Evolutionary conservation across 2,113 vertebrate species (phyloP).

Genomic region (Crotalus horridus): DNA sequence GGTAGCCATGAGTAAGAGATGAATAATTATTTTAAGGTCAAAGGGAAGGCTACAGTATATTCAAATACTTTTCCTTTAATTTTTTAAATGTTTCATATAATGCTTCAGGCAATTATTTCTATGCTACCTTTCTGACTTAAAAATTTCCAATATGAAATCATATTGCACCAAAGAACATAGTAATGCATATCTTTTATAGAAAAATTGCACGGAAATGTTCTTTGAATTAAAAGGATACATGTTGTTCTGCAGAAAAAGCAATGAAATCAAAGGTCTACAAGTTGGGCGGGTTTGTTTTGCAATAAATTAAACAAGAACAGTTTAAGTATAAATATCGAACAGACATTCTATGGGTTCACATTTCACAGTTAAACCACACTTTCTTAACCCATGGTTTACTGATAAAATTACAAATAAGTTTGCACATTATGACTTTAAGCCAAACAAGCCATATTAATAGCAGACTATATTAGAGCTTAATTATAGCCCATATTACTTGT

Average conservation of each 20-base stretch:
- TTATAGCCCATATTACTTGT: neutral
- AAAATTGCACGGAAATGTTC: constrained; percentile 20
- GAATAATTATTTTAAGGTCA: constrained; percentile 48
- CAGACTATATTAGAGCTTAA: neutral
- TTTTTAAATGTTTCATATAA: constrained; percentile 59
- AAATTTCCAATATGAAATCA: constrained; percentile 47
- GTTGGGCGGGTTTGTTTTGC: neutral
- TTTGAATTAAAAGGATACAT: neutral
- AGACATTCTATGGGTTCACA: neutral
- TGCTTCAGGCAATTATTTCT: constrained; percentile 43
- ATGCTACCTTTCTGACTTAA: constrained; percentile 52
- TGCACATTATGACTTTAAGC: neutral
- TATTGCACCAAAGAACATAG: constrained; percentile 13
- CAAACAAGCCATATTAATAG: neutral
- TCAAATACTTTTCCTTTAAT: constrained; percentile 47
- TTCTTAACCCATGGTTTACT: neutral
- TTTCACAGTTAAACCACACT: neutral
- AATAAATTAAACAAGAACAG: neutral
- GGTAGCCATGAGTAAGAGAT: constrained; percentile 21
- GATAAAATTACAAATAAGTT: neutral
- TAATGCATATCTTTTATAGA: constrained; percentile 27
- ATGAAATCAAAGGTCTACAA: neutral
- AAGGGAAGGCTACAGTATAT: constrained; percentile 32
- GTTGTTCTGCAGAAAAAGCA: neutral
- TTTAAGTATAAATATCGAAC: neutral